Conservation (phyloP, 2,113 vertebrate genomes). For the Parotia lawesii region DNA sequence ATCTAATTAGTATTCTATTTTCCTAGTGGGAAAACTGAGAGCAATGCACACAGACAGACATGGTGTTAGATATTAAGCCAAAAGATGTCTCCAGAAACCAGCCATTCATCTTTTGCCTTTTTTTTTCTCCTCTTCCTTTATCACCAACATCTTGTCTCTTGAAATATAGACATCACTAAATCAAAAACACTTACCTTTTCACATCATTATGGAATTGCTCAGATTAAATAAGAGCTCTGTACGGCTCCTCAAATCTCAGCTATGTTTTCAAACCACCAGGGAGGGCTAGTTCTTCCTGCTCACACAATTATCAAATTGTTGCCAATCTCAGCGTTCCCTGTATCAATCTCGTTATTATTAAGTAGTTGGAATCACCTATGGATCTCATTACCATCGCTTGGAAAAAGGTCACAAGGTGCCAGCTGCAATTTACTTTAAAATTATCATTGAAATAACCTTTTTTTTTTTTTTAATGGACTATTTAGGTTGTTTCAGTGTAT, state of each 20-base stretch:
- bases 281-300: slow-evolving; percentile 58
- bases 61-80: slow-evolving; percentile 43
- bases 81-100: slow-evolving; percentile 57
- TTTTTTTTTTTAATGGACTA: neutral
- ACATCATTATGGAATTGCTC: slow-evolving; percentile 36
- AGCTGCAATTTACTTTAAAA: slow-evolving; percentile 21
- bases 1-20: slow-evolving; percentile 50
- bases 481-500: neutral
- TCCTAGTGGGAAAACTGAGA: slow-evolving; percentile 20
- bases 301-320: slow-evolving; percentile 48
- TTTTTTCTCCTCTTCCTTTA: neutral
- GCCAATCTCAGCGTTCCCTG: neutral
- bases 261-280: slow-evolving; percentile 62
- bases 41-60: neutral
- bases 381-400: neutral
- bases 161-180: slow-evolving; percentile 54
- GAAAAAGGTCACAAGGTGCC: neutral
- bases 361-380: slow-evolving; percentile 10
- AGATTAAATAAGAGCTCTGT: slow-evolving; percentile 43
- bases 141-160: slow-evolving; percentile 40
- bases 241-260: slow-evolving; percentile 45
- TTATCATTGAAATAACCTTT: neutral
- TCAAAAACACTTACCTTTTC: slow-evolving; percentile 56
- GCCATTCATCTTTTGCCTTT: slow-evolving; percentile 17
- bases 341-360: slow-evolving; percentile 47